Evolutionary conservation across 2,888 invertebrate genomes (phyloP).

Genomic region (Gonocerus acuteangulatus): DNA sequence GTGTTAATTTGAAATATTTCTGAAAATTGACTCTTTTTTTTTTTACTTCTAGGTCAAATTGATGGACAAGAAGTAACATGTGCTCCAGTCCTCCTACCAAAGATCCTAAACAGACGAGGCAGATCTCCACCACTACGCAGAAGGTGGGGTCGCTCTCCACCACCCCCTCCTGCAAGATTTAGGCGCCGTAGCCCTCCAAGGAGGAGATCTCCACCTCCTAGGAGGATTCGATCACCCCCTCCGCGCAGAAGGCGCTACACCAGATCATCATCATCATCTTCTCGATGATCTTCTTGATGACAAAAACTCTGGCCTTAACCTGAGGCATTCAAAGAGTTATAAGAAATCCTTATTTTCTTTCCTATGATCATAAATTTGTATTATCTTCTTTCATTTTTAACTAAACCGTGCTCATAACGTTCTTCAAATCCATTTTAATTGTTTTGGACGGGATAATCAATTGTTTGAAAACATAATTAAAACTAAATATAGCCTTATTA

Average conservation of each 20-base stretch:
- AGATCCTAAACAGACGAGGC: constrained; percentile 33
- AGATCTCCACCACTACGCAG: constrained; percentile 44
- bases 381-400: too few relatives aligned
- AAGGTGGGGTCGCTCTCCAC: constrained; percentile 48
- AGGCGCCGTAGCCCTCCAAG: constrained; percentile 47
- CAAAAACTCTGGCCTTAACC: too few relatives aligned
- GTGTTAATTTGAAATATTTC: too few relatives aligned
- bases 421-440: too few relatives aligned
- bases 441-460: too few relatives aligned
- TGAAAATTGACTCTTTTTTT: too few relatives aligned
- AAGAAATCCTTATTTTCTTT: too few relatives aligned
- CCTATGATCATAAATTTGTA: too few relatives aligned
- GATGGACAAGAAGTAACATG: constrained; percentile 90
- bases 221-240: constrained; percentile 38
- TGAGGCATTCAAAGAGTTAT: too few relatives aligned
- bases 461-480: too few relatives aligned
- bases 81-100: constrained; percentile 80
- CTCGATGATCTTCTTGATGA: constrained; percentile 53
- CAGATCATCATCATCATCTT: constrained; percentile 67
- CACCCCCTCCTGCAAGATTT: constrained; percentile 45
- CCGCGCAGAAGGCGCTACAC: constrained; percentile 55
- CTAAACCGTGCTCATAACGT: too few relatives aligned
- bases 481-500: too few relatives aligned
- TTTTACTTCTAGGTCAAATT: constrained; percentile 62
- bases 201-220: constrained; percentile 47